A percentile compares a stretch with the other conserved stretches of the same genome.
Evolutionary conservation across 2,888 invertebrate genomes (phyloP).

Genomic region (Plemyria rubiginata): DNA sequence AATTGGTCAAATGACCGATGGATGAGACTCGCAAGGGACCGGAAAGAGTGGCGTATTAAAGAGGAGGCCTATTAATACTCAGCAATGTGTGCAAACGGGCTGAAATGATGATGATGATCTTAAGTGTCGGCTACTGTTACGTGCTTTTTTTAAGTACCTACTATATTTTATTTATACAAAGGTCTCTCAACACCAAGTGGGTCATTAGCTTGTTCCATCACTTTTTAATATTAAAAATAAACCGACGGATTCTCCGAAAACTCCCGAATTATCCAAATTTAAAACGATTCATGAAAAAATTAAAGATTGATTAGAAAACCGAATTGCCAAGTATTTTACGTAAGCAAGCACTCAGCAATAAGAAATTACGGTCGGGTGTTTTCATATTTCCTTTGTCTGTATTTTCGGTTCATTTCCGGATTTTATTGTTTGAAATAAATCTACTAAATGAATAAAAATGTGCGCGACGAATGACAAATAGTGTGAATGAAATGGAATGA

Average conservation of each 20-base stretch:
- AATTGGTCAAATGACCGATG: too few relatives aligned
- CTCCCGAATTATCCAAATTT: neutral
- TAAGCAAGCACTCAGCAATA: slow-evolving; percentile 1
- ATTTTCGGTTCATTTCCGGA: slow-evolving; percentile 4
- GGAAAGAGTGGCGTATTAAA: too few relatives aligned
- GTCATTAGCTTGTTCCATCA: too few relatives aligned
- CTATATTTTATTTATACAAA: too few relatives aligned
- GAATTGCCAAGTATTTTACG: neutral
- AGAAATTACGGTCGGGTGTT: slow-evolving; percentile 20
- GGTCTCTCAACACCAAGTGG: too few relatives aligned
- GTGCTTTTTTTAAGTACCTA: too few relatives aligned
- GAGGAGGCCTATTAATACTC: too few relatives aligned
- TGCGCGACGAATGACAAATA: slow-evolving; percentile 24
- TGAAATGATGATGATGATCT: too few relatives aligned
- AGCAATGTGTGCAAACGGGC: too few relatives aligned
- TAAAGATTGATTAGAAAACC: neutral
- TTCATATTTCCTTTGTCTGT: neutral
- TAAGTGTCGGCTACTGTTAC: too few relatives aligned
- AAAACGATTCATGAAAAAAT: slow-evolving; percentile 1
- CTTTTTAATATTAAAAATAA: too few relatives aligned
- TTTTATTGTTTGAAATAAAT: slow-evolving; percentile 25
- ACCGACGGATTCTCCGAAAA: neutral
- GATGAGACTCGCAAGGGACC: too few relatives aligned
- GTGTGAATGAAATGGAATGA: slow-evolving; percentile 15
- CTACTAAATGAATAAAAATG: slow-evolving; percentile 28